Conservation (phyloP, 2,888 invertebrate genomes). For the Xestia rhomboidea region DNA sequence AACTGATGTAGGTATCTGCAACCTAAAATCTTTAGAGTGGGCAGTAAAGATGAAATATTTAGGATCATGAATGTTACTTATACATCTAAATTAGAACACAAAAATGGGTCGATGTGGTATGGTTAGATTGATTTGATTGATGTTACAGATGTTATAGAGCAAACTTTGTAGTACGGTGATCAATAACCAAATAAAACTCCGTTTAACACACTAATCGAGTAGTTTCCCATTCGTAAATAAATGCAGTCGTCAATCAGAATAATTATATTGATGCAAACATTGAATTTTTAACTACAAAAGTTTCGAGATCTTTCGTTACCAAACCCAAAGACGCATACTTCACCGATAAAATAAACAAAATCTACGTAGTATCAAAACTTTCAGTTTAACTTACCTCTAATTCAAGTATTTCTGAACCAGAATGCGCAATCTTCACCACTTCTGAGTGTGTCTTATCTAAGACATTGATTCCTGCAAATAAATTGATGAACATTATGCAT, state of each 20-base stretch:
- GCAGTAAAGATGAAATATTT: constrained; percentile 35
- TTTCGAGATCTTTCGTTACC: neutral
- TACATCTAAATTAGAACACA: constrained; percentile 37
- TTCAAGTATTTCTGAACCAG: constrained; percentile 95
- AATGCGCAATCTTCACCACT: constrained; percentile 97
- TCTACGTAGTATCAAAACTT: neutral
- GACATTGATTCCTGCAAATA: constrained; percentile 93
- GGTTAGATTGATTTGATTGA: constrained; percentile 34
- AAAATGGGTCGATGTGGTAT: constrained; percentile 44
- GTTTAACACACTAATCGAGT: neutral
- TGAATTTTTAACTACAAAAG: neutral
- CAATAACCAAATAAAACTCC: constrained; percentile 1
- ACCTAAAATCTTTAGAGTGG: constrained; percentile 26
- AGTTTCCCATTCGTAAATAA: neutral
- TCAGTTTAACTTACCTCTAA: constrained; percentile 91
- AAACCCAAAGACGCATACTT: neutral
- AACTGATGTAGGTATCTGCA: neutral
- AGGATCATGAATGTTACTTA: constrained; percentile 6
- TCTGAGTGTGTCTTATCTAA: constrained; percentile 98
- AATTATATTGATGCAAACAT: neutral
- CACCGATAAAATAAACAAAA: neutral
- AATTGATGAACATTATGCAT: constrained; percentile 45
- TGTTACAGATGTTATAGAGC: constrained; percentile 21
- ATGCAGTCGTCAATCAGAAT: neutral
- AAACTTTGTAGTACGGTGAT: neutral